These are phyloP conservation scores for Junonia oenone DNA, from an alignment of 2,888 invertebrate species.

Conservation along the genomic window DNA sequence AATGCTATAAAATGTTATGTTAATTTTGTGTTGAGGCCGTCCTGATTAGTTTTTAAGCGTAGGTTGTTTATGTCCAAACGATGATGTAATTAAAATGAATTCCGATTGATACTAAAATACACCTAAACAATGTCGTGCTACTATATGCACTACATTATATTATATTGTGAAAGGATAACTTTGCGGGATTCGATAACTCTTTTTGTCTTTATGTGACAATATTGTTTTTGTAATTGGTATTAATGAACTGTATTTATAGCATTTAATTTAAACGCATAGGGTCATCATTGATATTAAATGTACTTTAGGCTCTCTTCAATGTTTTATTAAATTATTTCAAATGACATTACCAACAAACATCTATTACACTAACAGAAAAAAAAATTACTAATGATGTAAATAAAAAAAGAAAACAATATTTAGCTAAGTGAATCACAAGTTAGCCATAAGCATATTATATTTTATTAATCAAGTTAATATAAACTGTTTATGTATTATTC, in stretches of 20 bases:
- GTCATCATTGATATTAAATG: slow-evolving; percentile 26
- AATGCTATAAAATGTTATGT: slow-evolving; percentile 19
- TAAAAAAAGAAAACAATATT: slow-evolving; percentile 14
- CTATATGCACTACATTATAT: background rate
- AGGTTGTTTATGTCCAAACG: slow-evolving; percentile 11
- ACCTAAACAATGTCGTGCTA: background rate
- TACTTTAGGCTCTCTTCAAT: slow-evolving; percentile 33
- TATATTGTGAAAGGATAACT: background rate
- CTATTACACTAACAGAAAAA: slow-evolving; percentile 10
- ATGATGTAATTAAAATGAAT: background rate
- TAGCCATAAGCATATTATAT: slow-evolving; percentile 26
- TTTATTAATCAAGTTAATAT: slow-evolving; percentile 21
- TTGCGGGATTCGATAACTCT: background rate
- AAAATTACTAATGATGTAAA: slow-evolving; percentile 13
- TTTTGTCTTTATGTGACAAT: slow-evolving; percentile 15
- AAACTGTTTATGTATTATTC: slow-evolving; percentile 12
- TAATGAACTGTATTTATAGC: slow-evolving; percentile 26
- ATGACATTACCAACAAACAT: slow-evolving; percentile 12
- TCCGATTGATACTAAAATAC: background rate
- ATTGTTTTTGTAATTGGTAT: slow-evolving; percentile 27
- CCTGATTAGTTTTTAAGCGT: slow-evolving; percentile 49
- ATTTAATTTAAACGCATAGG: slow-evolving; percentile 43
- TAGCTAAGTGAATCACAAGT: slow-evolving; percentile 19
- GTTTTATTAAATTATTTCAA: slow-evolving; percentile 3
- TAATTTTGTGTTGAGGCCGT: slow-evolving; percentile 56